These are phyloP conservation scores for Lerista edwardsae DNA, from an alignment of 2,797 vertebrate species.

Conservation along the genomic window DNA sequence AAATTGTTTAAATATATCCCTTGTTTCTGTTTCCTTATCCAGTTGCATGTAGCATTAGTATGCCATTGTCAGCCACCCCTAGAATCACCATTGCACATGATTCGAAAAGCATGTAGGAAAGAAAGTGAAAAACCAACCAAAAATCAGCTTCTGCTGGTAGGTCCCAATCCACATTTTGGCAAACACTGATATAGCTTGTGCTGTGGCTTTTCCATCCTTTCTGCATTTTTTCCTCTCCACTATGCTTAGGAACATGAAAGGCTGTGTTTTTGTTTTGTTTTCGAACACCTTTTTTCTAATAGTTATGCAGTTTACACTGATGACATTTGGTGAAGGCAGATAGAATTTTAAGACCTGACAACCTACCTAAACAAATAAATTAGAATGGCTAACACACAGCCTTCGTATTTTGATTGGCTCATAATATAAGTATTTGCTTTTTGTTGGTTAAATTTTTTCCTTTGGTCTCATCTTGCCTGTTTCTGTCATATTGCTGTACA, in stretches of 20 bases:
- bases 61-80: background rate
- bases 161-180: no score
- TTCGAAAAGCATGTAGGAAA: background rate
- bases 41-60: background rate
- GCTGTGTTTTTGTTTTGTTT: no score
- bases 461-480: slow-evolving; percentile 19
- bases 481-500: slow-evolving; percentile 11
- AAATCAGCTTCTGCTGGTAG: no score
- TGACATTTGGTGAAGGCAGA: background rate
- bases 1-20: no score
- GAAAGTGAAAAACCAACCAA: background rate
- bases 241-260: background rate
- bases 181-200: background rate
- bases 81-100: no score
- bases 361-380: slow-evolving; percentile 17
- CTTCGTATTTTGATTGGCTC: slow-evolving; percentile 23
- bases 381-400: slow-evolving; percentile 1
- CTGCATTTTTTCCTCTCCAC: background rate
- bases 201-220: background rate
- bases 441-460: background rate
- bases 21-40: background rate
- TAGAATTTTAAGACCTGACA: background rate
- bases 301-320: background rate
- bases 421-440: slow-evolving; percentile 10
- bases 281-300: background rate